phyloP scores from a whole-genome alignment of 2,113 vertebrate genomes.

The Lepus americanus region DNA sequence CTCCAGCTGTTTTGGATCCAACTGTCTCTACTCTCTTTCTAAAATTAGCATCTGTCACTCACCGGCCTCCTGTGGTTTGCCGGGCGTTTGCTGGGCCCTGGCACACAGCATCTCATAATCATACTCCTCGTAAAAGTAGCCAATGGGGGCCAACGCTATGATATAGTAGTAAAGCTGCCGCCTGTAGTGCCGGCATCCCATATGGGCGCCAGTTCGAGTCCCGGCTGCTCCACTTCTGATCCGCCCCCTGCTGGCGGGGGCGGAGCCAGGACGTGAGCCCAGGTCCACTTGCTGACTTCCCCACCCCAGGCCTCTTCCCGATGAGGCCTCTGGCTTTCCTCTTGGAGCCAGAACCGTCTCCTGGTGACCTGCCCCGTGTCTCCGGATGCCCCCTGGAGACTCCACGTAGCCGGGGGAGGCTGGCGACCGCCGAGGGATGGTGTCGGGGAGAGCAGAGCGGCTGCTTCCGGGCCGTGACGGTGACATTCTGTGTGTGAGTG shows the following conservation, averaged over 20 bases:
- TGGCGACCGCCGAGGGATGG: background rate
- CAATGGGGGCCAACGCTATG: no score
- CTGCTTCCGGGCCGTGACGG: background rate
- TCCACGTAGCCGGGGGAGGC: background rate
- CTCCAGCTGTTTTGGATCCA: background rate
- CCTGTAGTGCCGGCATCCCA: no score
- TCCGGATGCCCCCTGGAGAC: no score
- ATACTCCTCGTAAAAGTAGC: background rate
- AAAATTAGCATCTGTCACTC: background rate
- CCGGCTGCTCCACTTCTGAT: no score
- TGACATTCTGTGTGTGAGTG: no score
- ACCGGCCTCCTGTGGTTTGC: rapidly evolving
- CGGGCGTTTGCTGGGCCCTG: rapidly evolving
- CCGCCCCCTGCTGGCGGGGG: background rate
- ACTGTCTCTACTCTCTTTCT: background rate
- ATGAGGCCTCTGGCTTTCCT: background rate
- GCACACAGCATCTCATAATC: no score
- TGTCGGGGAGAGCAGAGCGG: no score
- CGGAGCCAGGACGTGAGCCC: background rate
- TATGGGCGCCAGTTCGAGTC: no score
- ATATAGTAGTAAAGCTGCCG: no score
- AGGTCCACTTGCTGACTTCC: background rate
- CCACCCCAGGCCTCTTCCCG: background rate
- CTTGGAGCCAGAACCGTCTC: background rate
- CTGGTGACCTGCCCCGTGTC: no score